Evolutionary conservation across 2,888 invertebrate species (phyloP).

Genomic region (Thereva unica): DNA sequence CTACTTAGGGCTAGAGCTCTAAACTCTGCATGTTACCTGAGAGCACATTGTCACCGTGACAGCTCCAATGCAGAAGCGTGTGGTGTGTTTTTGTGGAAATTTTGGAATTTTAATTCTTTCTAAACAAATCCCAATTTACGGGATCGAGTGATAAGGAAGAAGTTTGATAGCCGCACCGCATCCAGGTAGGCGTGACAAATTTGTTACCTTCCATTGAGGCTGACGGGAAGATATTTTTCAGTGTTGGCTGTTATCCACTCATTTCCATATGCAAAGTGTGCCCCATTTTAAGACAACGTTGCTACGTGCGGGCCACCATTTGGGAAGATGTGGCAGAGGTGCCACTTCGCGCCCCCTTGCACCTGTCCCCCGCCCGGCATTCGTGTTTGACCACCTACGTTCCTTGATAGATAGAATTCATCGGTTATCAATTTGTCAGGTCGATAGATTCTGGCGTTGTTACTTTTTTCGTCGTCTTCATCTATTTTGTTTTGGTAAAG

Average conservation of each 20-base stretch:
- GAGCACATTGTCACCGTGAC: not conserved
- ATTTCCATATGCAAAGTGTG: constrained; percentile 19
- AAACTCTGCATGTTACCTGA: not conserved
- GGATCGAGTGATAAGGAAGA: not conserved
- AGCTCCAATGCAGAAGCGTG: not conserved
- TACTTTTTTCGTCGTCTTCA: not conserved
- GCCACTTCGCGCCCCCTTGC: no score
- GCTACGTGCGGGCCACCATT: no score
- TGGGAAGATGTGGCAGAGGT: no score
- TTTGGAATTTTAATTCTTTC: not conserved
- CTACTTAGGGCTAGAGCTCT: not conserved
- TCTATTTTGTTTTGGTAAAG: not conserved
- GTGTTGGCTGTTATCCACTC: not conserved
- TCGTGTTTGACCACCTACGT: constrained; percentile 15
- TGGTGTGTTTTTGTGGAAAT: not conserved
- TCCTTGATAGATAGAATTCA: constrained; percentile 5
- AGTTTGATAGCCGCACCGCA: not conserved
- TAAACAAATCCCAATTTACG: not conserved
- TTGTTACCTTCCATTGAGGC: constrained; percentile 9
- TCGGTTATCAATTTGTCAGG: constrained; percentile 17
- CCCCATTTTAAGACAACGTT: no score
- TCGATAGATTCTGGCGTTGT: constrained; percentile 1
- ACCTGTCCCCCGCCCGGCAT: no score
- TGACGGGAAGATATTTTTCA: not conserved
- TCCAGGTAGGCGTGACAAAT: constrained; percentile 17